These are phyloP conservation scores for Propithecus perrieri DNA, from an alignment of 2,797 vertebrate species.

Conservation along the genomic window DNA sequence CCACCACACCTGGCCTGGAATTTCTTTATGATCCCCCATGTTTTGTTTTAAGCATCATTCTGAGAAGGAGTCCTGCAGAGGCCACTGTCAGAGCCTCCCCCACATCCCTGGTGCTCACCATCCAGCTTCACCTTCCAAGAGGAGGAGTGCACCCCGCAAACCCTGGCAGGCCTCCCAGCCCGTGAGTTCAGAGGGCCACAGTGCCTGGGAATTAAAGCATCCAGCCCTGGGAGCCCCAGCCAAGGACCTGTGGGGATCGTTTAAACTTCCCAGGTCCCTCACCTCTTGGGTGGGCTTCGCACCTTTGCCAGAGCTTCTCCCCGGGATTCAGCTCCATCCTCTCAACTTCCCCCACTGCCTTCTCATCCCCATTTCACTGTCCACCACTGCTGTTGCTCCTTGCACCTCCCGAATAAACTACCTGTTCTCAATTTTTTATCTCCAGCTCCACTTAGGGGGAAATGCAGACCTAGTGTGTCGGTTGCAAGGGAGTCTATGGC, in stretches of 20 bases:
- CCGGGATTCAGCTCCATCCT: background rate
- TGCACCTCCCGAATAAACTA: background rate
- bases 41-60: background rate
- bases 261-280: too few species aligned
- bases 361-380: background rate
- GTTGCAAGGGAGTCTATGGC: background rate
- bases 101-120: background rate
- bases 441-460: background rate
- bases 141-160: fast-evolving
- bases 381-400: background rate
- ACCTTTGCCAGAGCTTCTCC: background rate
- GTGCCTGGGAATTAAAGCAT: background rate
- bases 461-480: background rate
- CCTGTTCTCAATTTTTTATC: background rate
- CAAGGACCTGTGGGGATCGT: background rate
- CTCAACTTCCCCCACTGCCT: background rate
- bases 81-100: background rate
- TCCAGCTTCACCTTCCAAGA: background rate
- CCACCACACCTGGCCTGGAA: background rate
- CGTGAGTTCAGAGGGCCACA: background rate
- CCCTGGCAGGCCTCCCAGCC: background rate
- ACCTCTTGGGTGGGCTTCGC: background rate
- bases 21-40: background rate
- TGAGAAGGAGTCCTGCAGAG: background rate
- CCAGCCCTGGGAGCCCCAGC: background rate